Percentiles rank a stretch among this genome's conserved stretches.
These are phyloP conservation scores for Ciona savignyi DNA, from an alignment of 23 tunicate species.

Conservation along the genomic window DNA sequence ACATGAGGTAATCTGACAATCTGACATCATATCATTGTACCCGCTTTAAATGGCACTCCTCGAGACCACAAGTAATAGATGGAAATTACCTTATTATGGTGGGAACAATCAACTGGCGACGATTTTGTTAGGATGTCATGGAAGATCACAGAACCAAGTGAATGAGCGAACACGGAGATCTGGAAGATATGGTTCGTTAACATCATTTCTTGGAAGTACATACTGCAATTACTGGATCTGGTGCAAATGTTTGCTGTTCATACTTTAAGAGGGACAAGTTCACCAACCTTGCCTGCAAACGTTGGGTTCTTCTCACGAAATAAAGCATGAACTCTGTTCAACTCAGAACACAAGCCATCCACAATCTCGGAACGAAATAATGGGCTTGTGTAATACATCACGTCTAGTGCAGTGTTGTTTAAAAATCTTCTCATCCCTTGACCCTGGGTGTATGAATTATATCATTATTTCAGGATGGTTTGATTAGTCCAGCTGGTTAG, in stretches of 20 bases:
- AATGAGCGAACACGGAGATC: conserved; percentile 66
- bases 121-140: conserved; percentile 62
- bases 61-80: too few relatives aligned
- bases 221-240: too few relatives aligned
- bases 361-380: conserved; percentile 58
- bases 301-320: conserved; percentile 60
- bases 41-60: too few relatives aligned
- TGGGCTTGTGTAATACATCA: conserved; percentile 83
- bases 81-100: not conserved
- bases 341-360: conserved; percentile 31
- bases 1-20: too few relatives aligned
- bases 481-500: too few relatives aligned
- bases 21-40: too few relatives aligned
- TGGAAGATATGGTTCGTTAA: conserved; percentile 3
- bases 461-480: too few relatives aligned
- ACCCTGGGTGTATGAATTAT: too few relatives aligned
- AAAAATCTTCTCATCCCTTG: conserved; percentile 52
- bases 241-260: too few relatives aligned
- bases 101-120: not conserved
- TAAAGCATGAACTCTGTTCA: conserved; percentile 35
- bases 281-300: conserved; percentile 59
- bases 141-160: conserved; percentile 69
- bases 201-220: too few relatives aligned
- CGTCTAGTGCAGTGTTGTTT: conserved; percentile 85
- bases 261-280: not conserved